Percentiles rank a stretch among this genome's conserved stretches.
Evolutionary conservation across 2,888 invertebrate genomes (phyloP).

Genomic region (Gastrophysa polygoni): DNA sequence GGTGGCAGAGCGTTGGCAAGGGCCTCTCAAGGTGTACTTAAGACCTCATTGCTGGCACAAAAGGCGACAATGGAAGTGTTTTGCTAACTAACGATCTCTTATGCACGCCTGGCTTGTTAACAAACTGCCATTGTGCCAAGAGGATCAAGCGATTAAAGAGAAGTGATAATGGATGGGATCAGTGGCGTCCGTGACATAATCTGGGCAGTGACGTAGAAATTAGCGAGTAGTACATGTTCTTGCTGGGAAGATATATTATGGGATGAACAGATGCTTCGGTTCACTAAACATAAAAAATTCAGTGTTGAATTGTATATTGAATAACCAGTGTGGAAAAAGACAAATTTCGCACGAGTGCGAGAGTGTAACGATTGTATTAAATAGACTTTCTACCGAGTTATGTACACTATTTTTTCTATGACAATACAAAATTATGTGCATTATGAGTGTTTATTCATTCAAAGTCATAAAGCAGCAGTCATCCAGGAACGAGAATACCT

Average conservation of each 20-base stretch:
- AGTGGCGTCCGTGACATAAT: conserved; percentile 45
- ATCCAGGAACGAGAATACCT: no score
- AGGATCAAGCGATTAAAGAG: conserved; percentile 33
- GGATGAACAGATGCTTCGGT: neutral
- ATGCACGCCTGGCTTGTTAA: conserved; percentile 56
- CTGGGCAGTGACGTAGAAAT: conserved; percentile 22
- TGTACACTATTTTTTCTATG: no score
- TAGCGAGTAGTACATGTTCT: neutral
- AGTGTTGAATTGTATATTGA: no score
- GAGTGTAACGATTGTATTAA: no score
- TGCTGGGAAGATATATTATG: no score
- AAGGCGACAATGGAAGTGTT: conserved; percentile 59
- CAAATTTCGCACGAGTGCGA: no score
- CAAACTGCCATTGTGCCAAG: conserved; percentile 38
- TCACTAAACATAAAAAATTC: no score
- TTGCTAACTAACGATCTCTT: conserved; percentile 60
- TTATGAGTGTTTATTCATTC: no score
- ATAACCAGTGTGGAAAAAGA: no score
- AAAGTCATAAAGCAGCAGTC: no score
- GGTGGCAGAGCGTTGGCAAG: conserved; percentile 41
- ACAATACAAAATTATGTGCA: no score
- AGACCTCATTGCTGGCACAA: conserved; percentile 54
- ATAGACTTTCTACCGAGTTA: no score
- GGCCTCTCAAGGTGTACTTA: conserved; percentile 51
- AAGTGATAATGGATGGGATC: conserved; percentile 39